phyloP scores from a whole-genome alignment of 30 jellyfish, hydroid and myxozoan genomes.

The Turritopsis dohrnii region DNA sequence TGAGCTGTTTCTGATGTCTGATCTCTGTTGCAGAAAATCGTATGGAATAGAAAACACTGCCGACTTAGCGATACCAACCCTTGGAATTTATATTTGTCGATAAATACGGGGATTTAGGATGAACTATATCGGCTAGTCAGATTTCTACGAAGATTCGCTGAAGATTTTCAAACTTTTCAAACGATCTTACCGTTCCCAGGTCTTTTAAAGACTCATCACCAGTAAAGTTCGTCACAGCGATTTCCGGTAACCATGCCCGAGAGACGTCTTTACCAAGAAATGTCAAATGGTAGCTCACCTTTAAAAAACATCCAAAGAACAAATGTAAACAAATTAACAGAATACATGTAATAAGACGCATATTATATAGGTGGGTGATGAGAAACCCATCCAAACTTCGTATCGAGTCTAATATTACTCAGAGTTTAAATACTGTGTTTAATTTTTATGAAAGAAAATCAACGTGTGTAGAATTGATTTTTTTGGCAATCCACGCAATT shows the following conservation, averaged over 20 bases:
- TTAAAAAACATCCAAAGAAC: neutral
- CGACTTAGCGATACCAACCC: too few species aligned
- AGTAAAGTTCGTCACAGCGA: conserved; percentile 31
- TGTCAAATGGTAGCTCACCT: conserved; percentile 64
- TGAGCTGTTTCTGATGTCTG: neutral
- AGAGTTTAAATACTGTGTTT: too few species aligned
- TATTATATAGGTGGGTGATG: too few species aligned
- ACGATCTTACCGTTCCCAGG: conserved; percentile 59
- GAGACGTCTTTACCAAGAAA: conserved; percentile 78
- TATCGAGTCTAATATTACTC: too few species aligned
- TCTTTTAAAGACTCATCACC: conserved; percentile 58
- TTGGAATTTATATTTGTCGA: too few species aligned
- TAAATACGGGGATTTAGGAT: neutral
- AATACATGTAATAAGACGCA: too few species aligned
- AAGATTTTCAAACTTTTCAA: neutral
- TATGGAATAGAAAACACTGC: neutral
- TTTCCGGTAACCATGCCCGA: conserved; percentile 75
- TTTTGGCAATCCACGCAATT: too few species aligned
- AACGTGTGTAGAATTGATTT: too few species aligned
- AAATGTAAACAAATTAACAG: neutral
- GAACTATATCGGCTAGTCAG: neutral
- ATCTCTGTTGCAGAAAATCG: neutral
- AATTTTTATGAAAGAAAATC: too few species aligned
- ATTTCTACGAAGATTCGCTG: neutral
- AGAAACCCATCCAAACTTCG: too few species aligned